Evolutionary conservation across 2,797 vertebrate genomes (phyloP).

Genomic region (Netta rufina): DNA sequence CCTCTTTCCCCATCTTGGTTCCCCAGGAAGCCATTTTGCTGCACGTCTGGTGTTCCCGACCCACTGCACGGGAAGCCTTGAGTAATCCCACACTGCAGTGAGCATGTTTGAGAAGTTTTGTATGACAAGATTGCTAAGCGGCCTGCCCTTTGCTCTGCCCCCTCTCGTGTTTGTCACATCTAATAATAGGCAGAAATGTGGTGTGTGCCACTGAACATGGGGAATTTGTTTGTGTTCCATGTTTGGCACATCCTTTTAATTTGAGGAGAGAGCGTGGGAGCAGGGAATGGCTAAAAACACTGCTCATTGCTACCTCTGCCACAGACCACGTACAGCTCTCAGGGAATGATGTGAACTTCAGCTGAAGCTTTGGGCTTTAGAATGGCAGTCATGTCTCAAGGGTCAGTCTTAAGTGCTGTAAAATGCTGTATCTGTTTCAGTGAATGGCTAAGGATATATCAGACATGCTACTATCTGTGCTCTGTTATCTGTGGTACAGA

Average conservation of each 20-base stretch:
- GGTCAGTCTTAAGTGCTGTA: not conserved
- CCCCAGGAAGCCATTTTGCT: not conserved
- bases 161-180: conserved; percentile 72
- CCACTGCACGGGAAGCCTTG: conserved; percentile 36
- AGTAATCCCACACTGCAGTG: conserved; percentile 57
- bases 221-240: conserved; percentile 64
- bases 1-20: not conserved
- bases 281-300: conserved; percentile 15
- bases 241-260: conserved; percentile 62
- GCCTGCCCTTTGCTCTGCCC: conserved; percentile 71
- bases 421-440: not conserved
- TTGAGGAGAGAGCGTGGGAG: conserved; percentile 68
- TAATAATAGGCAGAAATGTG: conserved; percentile 64
- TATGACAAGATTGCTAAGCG: conserved; percentile 55
- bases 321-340: not conserved
- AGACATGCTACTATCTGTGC: not conserved
- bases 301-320: not conserved
- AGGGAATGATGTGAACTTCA: not conserved
- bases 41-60: not conserved
- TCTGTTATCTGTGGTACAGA: not conserved
- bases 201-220: conserved; percentile 65
- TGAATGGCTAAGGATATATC: not conserved
- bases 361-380: not conserved
- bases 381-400: not conserved
- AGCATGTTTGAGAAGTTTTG: conserved; percentile 63